Evolutionary conservation across 2,888 invertebrate genomes (phyloP), one percentile per base, ranked within the genome.

Genomic region (Drosophila sordidapex): DNA sequence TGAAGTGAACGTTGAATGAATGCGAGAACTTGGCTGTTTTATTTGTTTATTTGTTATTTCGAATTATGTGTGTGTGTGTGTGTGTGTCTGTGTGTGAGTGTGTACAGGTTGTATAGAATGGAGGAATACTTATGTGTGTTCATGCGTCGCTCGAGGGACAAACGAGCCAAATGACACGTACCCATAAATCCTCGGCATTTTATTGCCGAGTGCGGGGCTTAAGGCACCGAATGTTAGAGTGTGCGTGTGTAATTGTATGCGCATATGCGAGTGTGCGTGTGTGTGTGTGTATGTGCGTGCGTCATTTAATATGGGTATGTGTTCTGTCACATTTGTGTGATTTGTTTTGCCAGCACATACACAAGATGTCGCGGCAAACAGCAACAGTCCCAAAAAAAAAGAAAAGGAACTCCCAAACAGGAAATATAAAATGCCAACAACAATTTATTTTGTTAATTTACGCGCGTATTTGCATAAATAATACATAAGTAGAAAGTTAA

Each of bases 131-230:
- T 60, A 59, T 64, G 66, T 57, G 29, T 51, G 57, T 64, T 51
- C 65, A 64, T 51, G 76, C 40, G 59, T 53, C 57, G 38, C 43
- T 56, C 68, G 38, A 38, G 67, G 67, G 49, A 87, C 84, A 85
- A 85, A 89, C 89, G 84, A 75, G 82, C 71, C 74, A 79, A 85
- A 85, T 89, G 87, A 85, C 84, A 85, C 84, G 84, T 89, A 81
- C 64, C 73, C 82, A 85, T 85, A 85, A 85, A 85, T 85, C 82
- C 87, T 69, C 77, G 57, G 60, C 79, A 58, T 84, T 84, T 89
- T 89, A 89, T 89, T 76, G 81, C 76, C 79, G 69, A 81, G 87
- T 78, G 81, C 64, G 67, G 56, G 85, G 79, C 87, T 87, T 76
- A 68, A 63, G 76, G 59, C 66, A 54, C 46, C 52, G 46, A 59